phyloP scores from a whole-genome alignment of 2,888 invertebrate species.

The Calameuta filiformis region DNA sequence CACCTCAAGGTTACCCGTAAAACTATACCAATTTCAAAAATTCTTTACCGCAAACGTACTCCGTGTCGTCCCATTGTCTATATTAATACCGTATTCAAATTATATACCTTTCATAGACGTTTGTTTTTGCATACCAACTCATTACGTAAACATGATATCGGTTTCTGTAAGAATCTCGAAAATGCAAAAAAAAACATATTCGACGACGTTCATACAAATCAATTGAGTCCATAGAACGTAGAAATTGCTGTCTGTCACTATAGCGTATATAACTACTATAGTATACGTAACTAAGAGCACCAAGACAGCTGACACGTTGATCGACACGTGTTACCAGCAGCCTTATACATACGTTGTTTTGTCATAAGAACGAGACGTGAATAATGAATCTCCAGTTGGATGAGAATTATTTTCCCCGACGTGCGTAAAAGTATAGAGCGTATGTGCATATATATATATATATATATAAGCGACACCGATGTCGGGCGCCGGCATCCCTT shows the following conservation, averaged over 20 bases:
- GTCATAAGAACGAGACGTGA: neutral
- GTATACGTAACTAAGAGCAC: neutral
- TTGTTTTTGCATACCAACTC: neutral
- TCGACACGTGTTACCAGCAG: neutral
- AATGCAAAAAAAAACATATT: neutral
- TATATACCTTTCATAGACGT: neutral
- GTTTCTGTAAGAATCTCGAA: neutral
- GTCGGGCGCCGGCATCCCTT: neutral
- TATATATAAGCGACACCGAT: neutral
- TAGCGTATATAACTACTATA: neutral
- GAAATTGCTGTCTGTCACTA: neutral
- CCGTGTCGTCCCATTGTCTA: neutral
- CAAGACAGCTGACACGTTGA: neutral
- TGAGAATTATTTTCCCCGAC: neutral
- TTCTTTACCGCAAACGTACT: neutral
- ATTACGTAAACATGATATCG: neutral
- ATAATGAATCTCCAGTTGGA: neutral
- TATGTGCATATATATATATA: neutral
- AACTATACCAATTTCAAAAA: neutral
- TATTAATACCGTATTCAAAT: neutral
- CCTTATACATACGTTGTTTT: neutral
- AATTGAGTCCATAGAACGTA: neutral
- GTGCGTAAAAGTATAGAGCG: neutral
- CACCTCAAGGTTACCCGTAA: neutral
- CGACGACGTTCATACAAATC: neutral